Percentiles rank a stretch among this genome's conserved stretches.
Conservation (phyloP, 2,797 vertebrate genomes). For the Rousettus madagascariensis region DNA sequence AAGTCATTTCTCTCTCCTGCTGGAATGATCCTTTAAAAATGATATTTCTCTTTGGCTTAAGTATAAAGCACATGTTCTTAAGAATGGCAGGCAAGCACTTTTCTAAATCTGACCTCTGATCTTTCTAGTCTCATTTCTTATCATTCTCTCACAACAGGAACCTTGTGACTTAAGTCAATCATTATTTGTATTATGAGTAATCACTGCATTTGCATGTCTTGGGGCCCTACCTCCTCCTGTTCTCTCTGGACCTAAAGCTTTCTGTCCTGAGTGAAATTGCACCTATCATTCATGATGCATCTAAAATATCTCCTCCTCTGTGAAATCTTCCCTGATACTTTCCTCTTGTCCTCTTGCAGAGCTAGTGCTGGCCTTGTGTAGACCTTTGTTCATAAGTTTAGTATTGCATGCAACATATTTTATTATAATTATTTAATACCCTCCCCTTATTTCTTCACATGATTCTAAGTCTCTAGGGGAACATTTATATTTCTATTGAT, state of each 20-base stretch:
- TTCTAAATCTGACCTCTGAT: background rate
- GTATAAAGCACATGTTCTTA: background rate
- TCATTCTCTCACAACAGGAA: background rate
- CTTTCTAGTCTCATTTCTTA: background rate
- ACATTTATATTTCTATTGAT: background rate
- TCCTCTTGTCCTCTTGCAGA: background rate
- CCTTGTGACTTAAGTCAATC: background rate
- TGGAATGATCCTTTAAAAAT: background rate
- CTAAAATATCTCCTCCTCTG: background rate
- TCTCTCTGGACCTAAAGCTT: background rate
- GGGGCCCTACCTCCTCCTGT: background rate
- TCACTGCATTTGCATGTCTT: background rate
- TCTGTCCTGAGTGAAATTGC: background rate
- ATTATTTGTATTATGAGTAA: background rate
- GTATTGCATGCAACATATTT: background rate
- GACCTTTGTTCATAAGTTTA: background rate
- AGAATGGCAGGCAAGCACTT: background rate
- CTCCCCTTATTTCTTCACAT: background rate
- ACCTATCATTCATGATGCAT: background rate
- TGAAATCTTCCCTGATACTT: background rate
- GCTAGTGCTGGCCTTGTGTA: background rate
- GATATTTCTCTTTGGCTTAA: slow-evolving; percentile 7
- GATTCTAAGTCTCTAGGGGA: background rate
- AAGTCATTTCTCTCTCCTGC: background rate
- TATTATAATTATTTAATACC: background rate